Conservation (phyloP, 2,797 vertebrate species). For the Myiotriccus ornatus region DNA sequence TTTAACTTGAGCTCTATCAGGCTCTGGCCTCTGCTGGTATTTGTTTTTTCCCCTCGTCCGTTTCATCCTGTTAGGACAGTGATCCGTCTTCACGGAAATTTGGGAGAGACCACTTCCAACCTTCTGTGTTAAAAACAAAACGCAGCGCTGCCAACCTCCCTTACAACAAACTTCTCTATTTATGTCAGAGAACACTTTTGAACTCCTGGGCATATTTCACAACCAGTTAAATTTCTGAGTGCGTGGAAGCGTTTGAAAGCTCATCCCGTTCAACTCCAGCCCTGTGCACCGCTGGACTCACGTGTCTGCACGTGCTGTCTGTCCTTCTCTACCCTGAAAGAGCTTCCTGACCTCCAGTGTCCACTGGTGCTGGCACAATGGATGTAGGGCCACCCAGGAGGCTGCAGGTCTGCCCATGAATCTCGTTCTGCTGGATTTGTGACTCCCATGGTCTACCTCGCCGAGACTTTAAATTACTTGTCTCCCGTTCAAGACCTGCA, state of each 20-base stretch:
- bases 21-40: conserved; percentile 43
- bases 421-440: neutral
- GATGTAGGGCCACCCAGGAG: neutral
- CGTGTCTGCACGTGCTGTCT: fast-evolving
- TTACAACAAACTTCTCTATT: conserved; percentile 50
- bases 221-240: conserved; percentile 54
- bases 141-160: conserved; percentile 10
- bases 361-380: neutral
- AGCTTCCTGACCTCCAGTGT: neutral
- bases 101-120: conserved; percentile 48
- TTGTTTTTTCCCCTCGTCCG: conserved; percentile 58
- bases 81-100: conserved; percentile 67
- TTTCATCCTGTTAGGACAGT: conserved; percentile 55
- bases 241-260: neutral
- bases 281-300: neutral
- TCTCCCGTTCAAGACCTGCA: neutral
- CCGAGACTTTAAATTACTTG: neutral
- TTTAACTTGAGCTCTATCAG: conserved; percentile 45
- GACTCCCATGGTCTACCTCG: neutral
- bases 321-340: neutral
- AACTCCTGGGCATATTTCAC: conserved; percentile 58
- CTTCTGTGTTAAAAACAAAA: conserved; percentile 22
- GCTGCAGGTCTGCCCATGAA: neutral
- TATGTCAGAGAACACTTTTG: conserved; percentile 46
- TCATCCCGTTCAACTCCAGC: neutral